Conservation (phyloP, 2,888 invertebrate genomes). For the Tethea ocularis region DNA sequence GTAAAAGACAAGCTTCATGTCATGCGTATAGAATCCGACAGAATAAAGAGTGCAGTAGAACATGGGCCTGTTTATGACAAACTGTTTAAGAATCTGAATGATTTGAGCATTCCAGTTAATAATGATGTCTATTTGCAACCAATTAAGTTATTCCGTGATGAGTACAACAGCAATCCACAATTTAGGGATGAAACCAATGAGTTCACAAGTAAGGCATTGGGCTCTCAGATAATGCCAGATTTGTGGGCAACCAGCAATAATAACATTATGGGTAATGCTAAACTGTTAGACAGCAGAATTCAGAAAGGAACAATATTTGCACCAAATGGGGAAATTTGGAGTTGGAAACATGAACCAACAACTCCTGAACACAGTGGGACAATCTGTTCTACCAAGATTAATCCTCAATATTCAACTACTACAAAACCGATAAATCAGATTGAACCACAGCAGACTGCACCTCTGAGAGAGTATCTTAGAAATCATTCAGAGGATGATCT, state of each 20-base stretch:
- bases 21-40: constrained; percentile 81
- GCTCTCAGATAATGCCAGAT: constrained; percentile 74
- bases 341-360: constrained; percentile 79
- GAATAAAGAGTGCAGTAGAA: constrained; percentile 84
- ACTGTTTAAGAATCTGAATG: constrained; percentile 79
- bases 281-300: constrained; percentile 68
- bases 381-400: constrained; percentile 75
- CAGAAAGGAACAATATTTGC: constrained; percentile 80
- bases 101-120: constrained; percentile 77
- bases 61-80: constrained; percentile 85
- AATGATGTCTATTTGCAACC: constrained; percentile 83
- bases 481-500: constrained; percentile 70
- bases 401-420: constrained; percentile 74
- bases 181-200: constrained; percentile 82
- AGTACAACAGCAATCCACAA: constrained; percentile 79
- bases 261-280: constrained; percentile 70
- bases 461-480: constrained; percentile 68
- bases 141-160: constrained; percentile 81
- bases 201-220: constrained; percentile 75
- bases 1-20: constrained; percentile 80
- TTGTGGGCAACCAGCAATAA: constrained; percentile 71
- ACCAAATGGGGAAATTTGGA: constrained; percentile 81
- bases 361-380: constrained; percentile 76
- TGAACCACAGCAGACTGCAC: constrained; percentile 75
- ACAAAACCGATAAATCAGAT: constrained; percentile 73